A percentile compares a stretch with the other conserved stretches of the same genome.
Conservation (phyloP, 2,797 vertebrate genomes). For the Enteromius trimaculatus region DNA sequence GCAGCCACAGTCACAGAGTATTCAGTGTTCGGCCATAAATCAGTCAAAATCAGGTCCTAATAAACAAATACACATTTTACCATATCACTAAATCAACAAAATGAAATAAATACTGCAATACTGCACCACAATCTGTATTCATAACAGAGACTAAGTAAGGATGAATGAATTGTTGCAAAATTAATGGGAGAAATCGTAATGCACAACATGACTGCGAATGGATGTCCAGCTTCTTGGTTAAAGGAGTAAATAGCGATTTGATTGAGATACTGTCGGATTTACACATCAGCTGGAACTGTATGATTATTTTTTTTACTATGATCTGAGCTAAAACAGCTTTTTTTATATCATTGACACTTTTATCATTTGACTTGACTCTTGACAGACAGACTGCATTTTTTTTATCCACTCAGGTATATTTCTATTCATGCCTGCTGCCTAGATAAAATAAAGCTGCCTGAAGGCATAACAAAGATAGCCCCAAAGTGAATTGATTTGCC, state of each 20-base stretch:
- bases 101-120: not conserved
- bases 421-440: not conserved
- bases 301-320: not conserved
- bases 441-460: not conserved
- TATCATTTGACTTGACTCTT: not conserved
- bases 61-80: conserved; percentile 48
- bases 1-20: conserved; percentile 95
- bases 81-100: conserved; percentile 31
- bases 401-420: not conserved
- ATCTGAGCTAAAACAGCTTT: not conserved
- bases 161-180: not conserved
- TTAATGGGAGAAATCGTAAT: not conserved
- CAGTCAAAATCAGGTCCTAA: conserved; percentile 91
- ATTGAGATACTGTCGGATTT: not conserved
- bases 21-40: conserved; percentile 90
- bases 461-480: not conserved
- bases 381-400: not conserved
- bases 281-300: not conserved
- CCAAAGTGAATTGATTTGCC: conserved; percentile 1
- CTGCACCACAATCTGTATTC: not conserved
- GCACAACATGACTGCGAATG: no score
- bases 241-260: not conserved
- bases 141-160: not conserved
- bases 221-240: not conserved
- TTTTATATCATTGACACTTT: not conserved